Evolutionary conservation across 2,797 vertebrate species (phyloP).

Genomic region (Anas bernieri): DNA sequence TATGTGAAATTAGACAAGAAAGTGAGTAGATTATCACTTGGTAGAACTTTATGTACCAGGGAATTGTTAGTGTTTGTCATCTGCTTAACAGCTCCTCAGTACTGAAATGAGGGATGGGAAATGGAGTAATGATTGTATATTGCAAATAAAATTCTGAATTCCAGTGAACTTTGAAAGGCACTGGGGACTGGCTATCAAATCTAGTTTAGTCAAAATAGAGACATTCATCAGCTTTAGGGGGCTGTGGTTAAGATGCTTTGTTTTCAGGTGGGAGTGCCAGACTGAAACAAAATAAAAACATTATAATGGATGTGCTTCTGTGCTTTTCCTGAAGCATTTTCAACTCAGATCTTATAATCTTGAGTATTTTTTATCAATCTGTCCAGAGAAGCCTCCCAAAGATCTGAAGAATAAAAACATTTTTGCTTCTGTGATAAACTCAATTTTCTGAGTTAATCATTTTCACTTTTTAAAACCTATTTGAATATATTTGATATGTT

Average conservation of each 20-base stretch:
- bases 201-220: background rate
- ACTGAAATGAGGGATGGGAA: background rate
- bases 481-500: background rate
- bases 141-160: conserved; percentile 49
- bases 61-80: conserved; percentile 13
- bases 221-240: background rate
- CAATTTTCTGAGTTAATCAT: background rate
- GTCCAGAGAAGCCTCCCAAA: background rate
- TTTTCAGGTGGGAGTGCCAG: background rate
- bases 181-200: background rate
- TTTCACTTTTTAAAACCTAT: background rate
- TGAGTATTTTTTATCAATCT: background rate
- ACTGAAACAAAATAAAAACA: background rate
- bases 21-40: background rate
- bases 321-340: background rate
- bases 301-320: background rate
- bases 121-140: background rate
- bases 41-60: background rate
- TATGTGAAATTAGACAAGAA: background rate
- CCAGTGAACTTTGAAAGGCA: conserved; percentile 48
- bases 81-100: background rate
- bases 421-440: background rate
- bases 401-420: background rate
- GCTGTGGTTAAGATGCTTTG: background rate
- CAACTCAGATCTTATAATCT: background rate